phyloP scores from a whole-genome alignment of 2,113 vertebrate genomes.

The Athene cunicularia region DNA sequence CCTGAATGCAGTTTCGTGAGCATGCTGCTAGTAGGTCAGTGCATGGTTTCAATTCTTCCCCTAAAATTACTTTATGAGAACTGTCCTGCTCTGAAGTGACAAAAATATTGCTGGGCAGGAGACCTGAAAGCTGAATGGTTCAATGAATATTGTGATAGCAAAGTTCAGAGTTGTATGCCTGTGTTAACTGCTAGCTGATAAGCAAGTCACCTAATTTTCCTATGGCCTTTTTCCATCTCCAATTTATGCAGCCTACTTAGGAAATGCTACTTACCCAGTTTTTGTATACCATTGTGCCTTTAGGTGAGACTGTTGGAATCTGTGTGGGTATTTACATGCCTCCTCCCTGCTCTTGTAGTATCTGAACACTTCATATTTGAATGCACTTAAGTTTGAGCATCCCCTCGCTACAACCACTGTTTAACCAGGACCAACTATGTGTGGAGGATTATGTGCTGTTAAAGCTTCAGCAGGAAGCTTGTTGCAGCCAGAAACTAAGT shows the following conservation, averaged over 20 bases:
- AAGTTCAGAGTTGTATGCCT: background rate
- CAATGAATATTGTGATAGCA: background rate
- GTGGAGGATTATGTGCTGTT: background rate
- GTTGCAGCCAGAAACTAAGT: background rate
- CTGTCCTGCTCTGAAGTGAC: background rate
- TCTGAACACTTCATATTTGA: background rate
- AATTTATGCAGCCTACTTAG: background rate
- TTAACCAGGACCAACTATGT: background rate
- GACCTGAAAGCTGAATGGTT: background rate
- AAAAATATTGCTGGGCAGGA: background rate
- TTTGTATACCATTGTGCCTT: background rate
- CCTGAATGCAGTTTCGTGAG: background rate
- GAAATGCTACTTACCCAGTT: background rate
- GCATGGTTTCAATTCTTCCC: background rate
- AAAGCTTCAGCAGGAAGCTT: background rate
- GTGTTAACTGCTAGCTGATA: accelerated
- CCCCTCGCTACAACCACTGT: no score
- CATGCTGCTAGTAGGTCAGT: background rate
- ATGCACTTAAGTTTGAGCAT: background rate
- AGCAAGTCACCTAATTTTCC: background rate
- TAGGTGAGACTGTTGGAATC: background rate
- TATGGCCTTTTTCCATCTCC: background rate
- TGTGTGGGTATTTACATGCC: background rate
- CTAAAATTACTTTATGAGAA: background rate
- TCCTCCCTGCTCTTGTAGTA: background rate